phyloP scores from a whole-genome alignment of 2,888 invertebrate species.

The Drosophila eohydei region DNA sequence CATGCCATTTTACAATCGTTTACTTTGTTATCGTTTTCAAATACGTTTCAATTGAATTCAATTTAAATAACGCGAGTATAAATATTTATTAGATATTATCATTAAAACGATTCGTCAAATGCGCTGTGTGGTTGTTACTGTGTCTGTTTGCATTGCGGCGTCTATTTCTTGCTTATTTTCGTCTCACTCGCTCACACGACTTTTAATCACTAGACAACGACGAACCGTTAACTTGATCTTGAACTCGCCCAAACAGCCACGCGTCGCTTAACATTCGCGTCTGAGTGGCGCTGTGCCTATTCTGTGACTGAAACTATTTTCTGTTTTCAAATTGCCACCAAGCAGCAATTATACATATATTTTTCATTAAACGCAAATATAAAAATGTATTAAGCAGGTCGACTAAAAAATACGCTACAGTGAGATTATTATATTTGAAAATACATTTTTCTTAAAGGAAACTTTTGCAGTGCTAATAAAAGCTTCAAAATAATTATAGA shows the following conservation, averaged over 20 bases:
- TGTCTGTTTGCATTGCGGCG: constrained; percentile 25
- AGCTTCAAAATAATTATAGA: not conserved
- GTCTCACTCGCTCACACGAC: constrained; percentile 50
- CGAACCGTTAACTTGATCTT: constrained; percentile 76
- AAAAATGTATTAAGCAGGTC: not conserved
- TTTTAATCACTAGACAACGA: constrained; percentile 44
- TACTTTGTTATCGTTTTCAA: constrained; percentile 30
- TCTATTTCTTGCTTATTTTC: constrained; percentile 33
- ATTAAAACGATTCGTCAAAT: constrained; percentile 36
- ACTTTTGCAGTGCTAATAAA: not conserved
- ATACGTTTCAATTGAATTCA: constrained; percentile 56
- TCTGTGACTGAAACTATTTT: constrained; percentile 66
- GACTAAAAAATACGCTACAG: constrained; percentile 38
- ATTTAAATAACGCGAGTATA: constrained; percentile 43
- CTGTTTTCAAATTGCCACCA: constrained; percentile 44
- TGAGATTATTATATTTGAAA: not conserved
- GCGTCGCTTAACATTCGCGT: constrained; percentile 25
- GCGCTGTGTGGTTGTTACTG: constrained; percentile 23
- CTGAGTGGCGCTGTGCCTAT: constrained; percentile 49
- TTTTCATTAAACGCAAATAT: constrained; percentile 61
- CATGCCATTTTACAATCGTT: constrained; percentile 31
- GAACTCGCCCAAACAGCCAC: constrained; percentile 42
- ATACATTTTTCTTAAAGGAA: not conserved
- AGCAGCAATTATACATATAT: constrained; percentile 71
- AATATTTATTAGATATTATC: constrained; percentile 50